Evolutionary conservation across 2,888 invertebrate species (phyloP).

Genomic region (Malthinus flaveolus): DNA sequence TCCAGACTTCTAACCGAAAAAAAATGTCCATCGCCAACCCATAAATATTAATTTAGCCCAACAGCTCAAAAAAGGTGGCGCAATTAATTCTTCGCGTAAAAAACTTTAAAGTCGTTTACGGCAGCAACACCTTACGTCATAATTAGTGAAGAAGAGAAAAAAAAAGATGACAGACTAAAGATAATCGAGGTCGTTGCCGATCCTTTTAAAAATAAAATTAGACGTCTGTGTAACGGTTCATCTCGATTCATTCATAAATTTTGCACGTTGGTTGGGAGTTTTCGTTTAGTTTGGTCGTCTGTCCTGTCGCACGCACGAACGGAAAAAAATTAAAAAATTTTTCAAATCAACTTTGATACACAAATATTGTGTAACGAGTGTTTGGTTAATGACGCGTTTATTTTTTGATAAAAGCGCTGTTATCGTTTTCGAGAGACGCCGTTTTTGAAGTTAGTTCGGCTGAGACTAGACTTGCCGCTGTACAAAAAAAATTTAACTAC

Average conservation of each 20-base stretch:
- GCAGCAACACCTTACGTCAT: slow-evolving; percentile 1
- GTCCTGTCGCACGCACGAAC: no score
- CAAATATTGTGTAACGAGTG: no score
- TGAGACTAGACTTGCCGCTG: no score
- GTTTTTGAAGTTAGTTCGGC: no score
- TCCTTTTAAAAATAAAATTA: slow-evolving; percentile 26
- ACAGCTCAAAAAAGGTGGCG: background rate
- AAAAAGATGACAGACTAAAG: slow-evolving; percentile 18
- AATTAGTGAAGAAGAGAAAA: slow-evolving; percentile 19
- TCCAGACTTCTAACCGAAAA: background rate
- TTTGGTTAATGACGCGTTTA: no score
- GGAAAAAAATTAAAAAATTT: no score
- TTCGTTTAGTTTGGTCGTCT: no score
- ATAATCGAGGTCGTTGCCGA: slow-evolving; percentile 25
- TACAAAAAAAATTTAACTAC: no score
- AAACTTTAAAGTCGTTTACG: background rate
- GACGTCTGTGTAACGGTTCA: slow-evolving; percentile 10
- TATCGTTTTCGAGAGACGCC: no score
- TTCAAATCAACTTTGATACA: no score
- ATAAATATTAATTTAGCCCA: background rate
- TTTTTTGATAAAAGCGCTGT: no score
- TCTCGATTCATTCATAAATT: slow-evolving; percentile 17
- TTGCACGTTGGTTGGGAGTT: slow-evolving; percentile 1
- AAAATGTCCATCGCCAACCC: background rate
- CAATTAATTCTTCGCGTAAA: slow-evolving; percentile 1